These are phyloP conservation scores for Drosophila kokeensis DNA, from an alignment of 2,888 invertebrate species.

Conservation along the genomic window DNA sequence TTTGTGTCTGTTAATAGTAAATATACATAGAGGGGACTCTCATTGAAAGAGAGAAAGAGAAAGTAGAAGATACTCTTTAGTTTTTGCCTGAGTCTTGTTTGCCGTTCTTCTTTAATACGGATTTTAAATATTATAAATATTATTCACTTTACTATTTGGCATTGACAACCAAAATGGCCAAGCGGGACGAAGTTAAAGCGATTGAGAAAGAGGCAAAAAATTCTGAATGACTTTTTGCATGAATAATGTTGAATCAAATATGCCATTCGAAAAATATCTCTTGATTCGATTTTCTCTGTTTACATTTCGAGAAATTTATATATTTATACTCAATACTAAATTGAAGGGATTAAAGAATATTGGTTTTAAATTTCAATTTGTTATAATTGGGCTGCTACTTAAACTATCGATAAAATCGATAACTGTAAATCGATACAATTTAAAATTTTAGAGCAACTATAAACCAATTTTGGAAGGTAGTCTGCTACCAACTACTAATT, in stretches of 20 bases:
- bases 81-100: background rate
- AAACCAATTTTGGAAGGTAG: background rate
- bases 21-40: background rate
- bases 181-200: background rate
- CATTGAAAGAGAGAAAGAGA: background rate
- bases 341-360: background rate
- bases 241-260: slow-evolving; percentile 4
- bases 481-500: too few species aligned
- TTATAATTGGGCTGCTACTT: background rate
- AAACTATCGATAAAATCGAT: background rate
- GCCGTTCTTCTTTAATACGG: background rate
- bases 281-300: background rate
- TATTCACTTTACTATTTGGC: background rate
- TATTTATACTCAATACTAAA: background rate
- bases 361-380: background rate
- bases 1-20: slow-evolving; percentile 15
- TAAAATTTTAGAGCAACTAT: background rate
- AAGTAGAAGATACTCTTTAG: background rate
- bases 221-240: background rate
- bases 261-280: background rate
- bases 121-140: background rate
- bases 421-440: background rate
- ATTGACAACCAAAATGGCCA: background rate
- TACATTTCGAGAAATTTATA: background rate
- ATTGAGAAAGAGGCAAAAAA: background rate